Conservation (phyloP, 2,797 vertebrate genomes). For the Amblyraja radiata region DNA sequence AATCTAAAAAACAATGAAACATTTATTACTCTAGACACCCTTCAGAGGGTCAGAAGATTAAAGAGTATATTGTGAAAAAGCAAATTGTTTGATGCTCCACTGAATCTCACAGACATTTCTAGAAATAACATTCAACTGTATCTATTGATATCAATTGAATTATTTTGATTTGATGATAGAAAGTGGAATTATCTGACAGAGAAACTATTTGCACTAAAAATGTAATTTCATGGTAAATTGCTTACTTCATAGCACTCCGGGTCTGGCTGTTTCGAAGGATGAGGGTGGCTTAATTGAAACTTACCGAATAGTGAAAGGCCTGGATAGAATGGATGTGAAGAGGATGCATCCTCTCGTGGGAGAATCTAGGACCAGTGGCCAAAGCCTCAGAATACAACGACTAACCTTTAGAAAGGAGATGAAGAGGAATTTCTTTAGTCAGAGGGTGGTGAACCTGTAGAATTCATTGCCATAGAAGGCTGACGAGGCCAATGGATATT, state of each 20-base stretch:
- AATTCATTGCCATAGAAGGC: too few species aligned
- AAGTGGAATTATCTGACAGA: background rate
- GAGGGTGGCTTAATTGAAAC: too few species aligned
- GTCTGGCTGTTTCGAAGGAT: background rate
- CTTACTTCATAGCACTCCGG: background rate
- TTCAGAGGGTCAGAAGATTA: background rate
- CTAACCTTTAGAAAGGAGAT: too few species aligned
- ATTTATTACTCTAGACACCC: slow-evolving; percentile 20
- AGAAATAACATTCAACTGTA: background rate
- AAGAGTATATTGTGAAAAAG: background rate
- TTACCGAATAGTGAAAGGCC: too few species aligned
- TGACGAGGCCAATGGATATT: too few species aligned
- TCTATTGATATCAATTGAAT: background rate
- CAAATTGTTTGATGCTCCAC: background rate
- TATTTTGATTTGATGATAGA: background rate
- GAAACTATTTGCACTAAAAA: background rate
- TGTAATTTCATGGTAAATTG: background rate
- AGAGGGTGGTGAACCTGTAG: too few species aligned
- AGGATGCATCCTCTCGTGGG: too few species aligned
- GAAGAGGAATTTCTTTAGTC: too few species aligned
- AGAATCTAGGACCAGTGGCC: too few species aligned
- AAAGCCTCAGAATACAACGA: too few species aligned
- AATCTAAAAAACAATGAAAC: slow-evolving; percentile 32
- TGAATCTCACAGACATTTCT: background rate
- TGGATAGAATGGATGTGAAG: too few species aligned